Conservation (phyloP, 2,888 invertebrate genomes). For the Acrobeloides nanus region DNA sequence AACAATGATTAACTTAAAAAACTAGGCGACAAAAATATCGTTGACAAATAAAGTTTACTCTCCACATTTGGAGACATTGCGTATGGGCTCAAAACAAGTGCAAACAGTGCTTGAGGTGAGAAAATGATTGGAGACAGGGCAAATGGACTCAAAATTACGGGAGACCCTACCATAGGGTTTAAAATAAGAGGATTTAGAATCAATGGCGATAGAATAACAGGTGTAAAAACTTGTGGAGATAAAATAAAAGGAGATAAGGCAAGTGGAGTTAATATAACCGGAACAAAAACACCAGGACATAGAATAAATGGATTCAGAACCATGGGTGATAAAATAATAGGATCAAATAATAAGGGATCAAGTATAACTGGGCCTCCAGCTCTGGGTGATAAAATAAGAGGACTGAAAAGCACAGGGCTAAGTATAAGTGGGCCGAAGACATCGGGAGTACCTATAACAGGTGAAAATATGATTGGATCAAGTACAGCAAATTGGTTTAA, state of each 20-base stretch:
- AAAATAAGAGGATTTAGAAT: constrained; percentile 5
- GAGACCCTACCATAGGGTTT: constrained; percentile 12
- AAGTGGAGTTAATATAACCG: background rate
- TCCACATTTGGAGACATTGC: constrained; percentile 48
- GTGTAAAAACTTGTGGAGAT: constrained; percentile 2
- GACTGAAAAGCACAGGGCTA: constrained; percentile 46
- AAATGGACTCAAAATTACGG: constrained; percentile 7
- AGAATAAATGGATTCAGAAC: background rate
- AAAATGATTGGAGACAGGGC: constrained; percentile 35
- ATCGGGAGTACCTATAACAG: constrained; percentile 43
- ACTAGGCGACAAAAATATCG: constrained; percentile 47
- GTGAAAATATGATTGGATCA: constrained; percentile 38
- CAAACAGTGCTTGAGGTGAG: constrained; percentile 47
- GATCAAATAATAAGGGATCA: background rate
- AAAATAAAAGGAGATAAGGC: background rate
- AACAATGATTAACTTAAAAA: constrained; percentile 39
- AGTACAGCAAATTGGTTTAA: constrained; percentile 11
- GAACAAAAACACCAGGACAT: constrained; percentile 5
- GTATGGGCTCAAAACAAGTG: constrained; percentile 47
- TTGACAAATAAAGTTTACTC: constrained; percentile 42
- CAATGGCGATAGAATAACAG: constrained; percentile 23
- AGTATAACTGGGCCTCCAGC: background rate
- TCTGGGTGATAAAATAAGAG: constrained; percentile 22
- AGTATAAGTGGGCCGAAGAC: constrained; percentile 47
- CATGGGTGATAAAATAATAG: constrained; percentile 3